Evolutionary conservation across 2,797 vertebrate species (phyloP).

Genomic region (Clarias laeviceps): DNA sequence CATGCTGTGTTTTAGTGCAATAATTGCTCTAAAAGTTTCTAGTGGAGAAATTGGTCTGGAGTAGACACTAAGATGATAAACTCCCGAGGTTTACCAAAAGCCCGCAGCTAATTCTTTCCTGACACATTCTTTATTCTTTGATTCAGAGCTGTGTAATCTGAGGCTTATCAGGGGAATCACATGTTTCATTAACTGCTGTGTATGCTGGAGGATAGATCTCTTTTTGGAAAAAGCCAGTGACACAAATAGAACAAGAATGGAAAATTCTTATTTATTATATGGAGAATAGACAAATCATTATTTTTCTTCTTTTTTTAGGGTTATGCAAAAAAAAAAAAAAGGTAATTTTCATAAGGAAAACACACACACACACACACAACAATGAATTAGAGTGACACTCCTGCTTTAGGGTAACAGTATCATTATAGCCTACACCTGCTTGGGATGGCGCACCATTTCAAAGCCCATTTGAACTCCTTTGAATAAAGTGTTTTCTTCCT

Average conservation of each 20-base stretch:
- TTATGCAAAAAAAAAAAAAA: not conserved
- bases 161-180: conserved; percentile 50
- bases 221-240: conserved; percentile 32
- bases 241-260: conserved; percentile 2
- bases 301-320: not conserved
- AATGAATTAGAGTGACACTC: conserved; percentile 1
- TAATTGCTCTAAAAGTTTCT: not conserved
- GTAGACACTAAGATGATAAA: conserved; percentile 40
- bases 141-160: conserved; percentile 51
- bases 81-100: conserved; percentile 41
- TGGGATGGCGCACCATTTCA: conserved; percentile 61
- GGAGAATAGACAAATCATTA: not conserved
- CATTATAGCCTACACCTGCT: conserved; percentile 62
- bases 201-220: conserved; percentile 11
- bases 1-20: not conserved
- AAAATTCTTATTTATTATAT: not conserved
- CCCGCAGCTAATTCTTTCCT: conserved; percentile 59
- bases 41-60: conserved; percentile 43
- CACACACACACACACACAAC: no score
- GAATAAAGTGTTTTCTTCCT: conserved; percentile 51
- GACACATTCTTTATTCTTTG: conserved; percentile 62
- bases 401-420: conserved; percentile 22
- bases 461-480: conserved; percentile 64
- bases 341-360: not conserved
- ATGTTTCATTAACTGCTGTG: conserved; percentile 35